These are phyloP conservation scores for Pygoscelis adeliae DNA, from an alignment of 2,113 vertebrate species.

Conservation along the genomic window DNA sequence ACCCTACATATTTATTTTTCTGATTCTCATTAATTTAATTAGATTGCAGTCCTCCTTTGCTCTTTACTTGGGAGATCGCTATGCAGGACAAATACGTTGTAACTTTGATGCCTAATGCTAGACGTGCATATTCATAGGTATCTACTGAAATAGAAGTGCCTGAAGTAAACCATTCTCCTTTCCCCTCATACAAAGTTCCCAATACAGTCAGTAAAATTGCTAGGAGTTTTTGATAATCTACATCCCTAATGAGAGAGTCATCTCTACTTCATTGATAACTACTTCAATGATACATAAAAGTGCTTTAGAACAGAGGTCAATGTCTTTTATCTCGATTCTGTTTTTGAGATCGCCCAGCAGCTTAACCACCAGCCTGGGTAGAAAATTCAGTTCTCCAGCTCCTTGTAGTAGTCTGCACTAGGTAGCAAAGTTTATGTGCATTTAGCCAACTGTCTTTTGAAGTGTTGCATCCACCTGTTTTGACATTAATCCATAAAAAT, in stretches of 20 bases:
- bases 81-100: background rate
- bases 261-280: background rate
- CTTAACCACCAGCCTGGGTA: background rate
- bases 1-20: slow-evolving; percentile 28
- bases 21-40: slow-evolving; percentile 35
- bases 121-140: background rate
- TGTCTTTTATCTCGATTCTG: background rate
- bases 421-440: background rate
- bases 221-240: slow-evolving; percentile 15
- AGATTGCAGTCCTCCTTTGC: background rate
- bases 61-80: background rate
- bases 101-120: background rate
- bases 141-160: background rate
- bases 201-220: background rate
- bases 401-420: background rate
- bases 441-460: background rate
- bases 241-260: slow-evolving; percentile 10
- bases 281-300: slow-evolving; percentile 32
- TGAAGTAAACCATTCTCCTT: background rate
- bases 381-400: background rate
- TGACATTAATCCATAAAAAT: background rate
- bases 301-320: background rate
- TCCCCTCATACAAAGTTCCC: background rate
- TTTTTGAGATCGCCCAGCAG: background rate
- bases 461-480: slow-evolving; percentile 10